Conservation (phyloP, 2,888 invertebrate genomes). For the Nomada fabriciana region DNA sequence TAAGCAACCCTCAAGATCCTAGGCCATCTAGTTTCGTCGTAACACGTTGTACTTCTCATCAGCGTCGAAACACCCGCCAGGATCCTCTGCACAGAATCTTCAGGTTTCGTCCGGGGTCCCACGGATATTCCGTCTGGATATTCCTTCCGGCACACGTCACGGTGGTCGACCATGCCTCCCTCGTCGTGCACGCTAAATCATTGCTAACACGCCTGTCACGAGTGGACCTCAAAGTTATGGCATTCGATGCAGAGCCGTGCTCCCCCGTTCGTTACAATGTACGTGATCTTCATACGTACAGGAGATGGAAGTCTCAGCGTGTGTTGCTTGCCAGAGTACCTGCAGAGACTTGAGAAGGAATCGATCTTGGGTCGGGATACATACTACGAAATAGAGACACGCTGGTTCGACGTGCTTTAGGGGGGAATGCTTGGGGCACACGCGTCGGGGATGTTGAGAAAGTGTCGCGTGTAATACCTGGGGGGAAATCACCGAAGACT, state of each 20-base stretch:
- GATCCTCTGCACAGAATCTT: neutral
- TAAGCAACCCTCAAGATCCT: conserved; percentile 17
- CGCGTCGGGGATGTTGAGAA: neutral
- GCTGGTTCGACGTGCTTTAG: neutral
- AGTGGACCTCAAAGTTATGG: conserved; percentile 63
- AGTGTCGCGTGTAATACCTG: neutral
- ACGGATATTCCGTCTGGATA: conserved; percentile 34
- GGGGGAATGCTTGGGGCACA: neutral
- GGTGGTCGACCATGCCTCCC: conserved; percentile 45
- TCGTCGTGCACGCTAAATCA: conserved; percentile 61
- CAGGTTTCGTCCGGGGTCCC: conserved; percentile 6
- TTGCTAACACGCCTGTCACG: conserved; percentile 61
- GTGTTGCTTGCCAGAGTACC: neutral
- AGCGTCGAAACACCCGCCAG: neutral
- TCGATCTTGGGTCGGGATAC: conserved; percentile 3
- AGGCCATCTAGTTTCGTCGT: neutral
- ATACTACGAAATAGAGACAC: neutral
- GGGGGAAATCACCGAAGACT: neutral
- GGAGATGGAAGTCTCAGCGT: neutral
- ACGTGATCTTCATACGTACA: conserved; percentile 27
- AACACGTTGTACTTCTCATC: conserved; percentile 7
- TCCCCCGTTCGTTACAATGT: conserved; percentile 33
- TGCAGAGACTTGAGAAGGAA: neutral
- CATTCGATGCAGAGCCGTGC: conserved; percentile 42
- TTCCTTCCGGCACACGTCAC: conserved; percentile 51